Base-by-base conservation (phyloP, 2,797 vertebrate species). In the Pogoniulus pusillus region DNA sequence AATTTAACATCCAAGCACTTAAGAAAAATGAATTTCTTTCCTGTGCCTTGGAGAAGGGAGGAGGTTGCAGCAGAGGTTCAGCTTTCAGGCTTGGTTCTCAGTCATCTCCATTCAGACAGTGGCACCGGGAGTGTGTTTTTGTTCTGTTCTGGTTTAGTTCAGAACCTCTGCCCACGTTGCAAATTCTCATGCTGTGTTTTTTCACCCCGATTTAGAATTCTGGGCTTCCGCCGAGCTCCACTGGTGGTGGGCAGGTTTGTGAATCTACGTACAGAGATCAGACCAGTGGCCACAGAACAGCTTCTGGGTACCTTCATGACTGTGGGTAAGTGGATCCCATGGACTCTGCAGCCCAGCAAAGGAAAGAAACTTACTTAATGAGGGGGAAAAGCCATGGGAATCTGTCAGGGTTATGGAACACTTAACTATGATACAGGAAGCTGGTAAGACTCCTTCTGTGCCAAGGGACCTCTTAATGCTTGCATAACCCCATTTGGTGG, bases 271-370 rank as follows among this genome's bases (percentile, higher is more conserved):
- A 98, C 98, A 2, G 99, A 99, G 96, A 98, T 99, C 91, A 99
- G 99, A 94, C 98, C 99, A 0, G 98, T 99, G 85, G 99, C 99
- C 89, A 99, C 98, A 2, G 99, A 99, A 95, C 99, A 99, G 96
- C 97, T 99, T 77, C 96, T 99, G 84, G 98, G 98, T 96, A 99
- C 99, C 54, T 99, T 99, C 96, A 97, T 99, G 74, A 98, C 97
- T 82, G 97, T 99, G 93, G 99, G 99, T 99, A 87, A 98, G 98
- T 95, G 66, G 20, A 43, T 54, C 58, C 26, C 34, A 7, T 54
- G 85, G 47, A 4, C n/a, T 43, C 12, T 37, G 47, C 65, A 72
- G 24, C 20, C 27, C 54, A 26, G 35, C 24, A 27, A 29, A 72
- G 41, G 60, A 45, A 22, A 49, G 17, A 49, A 53, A 0, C n/a